Evolutionary conservation across 1,140 invertebrate species (phyloP), one percentile per base, ranked within the genome.

Genomic region (Drosophila pectinifera): DNA sequence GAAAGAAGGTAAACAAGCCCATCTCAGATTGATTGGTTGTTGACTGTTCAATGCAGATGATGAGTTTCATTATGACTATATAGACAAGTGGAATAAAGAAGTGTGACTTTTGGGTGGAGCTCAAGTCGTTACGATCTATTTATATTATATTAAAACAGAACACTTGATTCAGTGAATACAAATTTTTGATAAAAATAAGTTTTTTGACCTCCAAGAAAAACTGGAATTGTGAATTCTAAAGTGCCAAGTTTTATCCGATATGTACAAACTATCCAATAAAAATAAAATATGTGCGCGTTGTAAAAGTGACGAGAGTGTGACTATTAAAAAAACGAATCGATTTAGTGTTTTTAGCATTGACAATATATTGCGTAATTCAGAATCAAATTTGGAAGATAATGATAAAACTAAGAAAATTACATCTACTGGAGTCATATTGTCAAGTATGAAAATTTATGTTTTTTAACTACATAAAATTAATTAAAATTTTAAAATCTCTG

Each of bases 101-200:
- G 59, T 68, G 64, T 49, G 64, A 68, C 11, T 34, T 42, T 26
- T n/a, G 36, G 45, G 26, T 18, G 45, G 8, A 64, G 64, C 20
- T 24, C 11, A 48, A 28, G 14, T 28, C 13, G 22, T 62, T 18
- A 18, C 14, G 10, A 26, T 13, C 3, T 6, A 13, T 48, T 10
- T 13, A 10, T 16, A 31, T 6, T 13, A 10, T 20, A 8, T 49
- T 16, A 31, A 41, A 4, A 7, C 38, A 13, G 14, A 38, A 38
- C 36, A 38, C 13, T 1, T 38, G 36, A 2, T n/a, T 2, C 5
- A 38, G 5, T 10, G 8, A 31, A 31, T 31, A 31, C 4, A 1
- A n/a, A 5, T 6, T 6, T 38, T 38, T n/a, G 5, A 2, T 5
- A 38, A n/a, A n/a, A 38, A 38, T 5, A 14, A 38, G 8, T 8